Percentiles rank a stretch among this genome's conserved stretches.
These are phyloP conservation scores for Scortum barcoo DNA, from an alignment of 2,113 vertebrate species.

Conservation along the genomic window DNA sequence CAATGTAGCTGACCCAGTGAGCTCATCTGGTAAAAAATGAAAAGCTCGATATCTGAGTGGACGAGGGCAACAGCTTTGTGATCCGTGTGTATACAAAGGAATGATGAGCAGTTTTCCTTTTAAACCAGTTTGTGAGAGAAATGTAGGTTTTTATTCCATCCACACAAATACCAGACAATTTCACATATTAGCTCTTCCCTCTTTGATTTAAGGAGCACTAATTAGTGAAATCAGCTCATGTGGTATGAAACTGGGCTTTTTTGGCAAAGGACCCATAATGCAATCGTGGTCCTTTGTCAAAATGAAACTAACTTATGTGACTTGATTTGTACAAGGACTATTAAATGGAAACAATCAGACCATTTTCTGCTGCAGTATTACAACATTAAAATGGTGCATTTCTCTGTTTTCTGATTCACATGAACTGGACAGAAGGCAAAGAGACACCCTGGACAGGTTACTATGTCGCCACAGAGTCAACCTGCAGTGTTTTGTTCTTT, in stretches of 20 bases:
- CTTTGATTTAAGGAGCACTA: constrained; percentile 30
- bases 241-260: constrained; percentile 1
- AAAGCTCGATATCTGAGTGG: constrained; percentile 31
- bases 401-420: background rate
- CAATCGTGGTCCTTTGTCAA: constrained; percentile 7
- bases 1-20: constrained; percentile 34
- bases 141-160: constrained; percentile 20
- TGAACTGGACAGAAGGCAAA: background rate
- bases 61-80: constrained; percentile 20
- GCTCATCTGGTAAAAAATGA: constrained; percentile 29
- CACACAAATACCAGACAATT: constrained; percentile 32
- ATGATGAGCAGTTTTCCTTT: constrained; percentile 22
- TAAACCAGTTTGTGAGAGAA: constrained; percentile 13
- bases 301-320: background rate
- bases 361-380: background rate
- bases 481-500: background rate
- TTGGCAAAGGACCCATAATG: constrained; percentile 9
- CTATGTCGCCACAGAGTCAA: background rate
- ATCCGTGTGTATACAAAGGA: constrained; percentile 26
- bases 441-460: background rate
- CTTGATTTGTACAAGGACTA: background rate
- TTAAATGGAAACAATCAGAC: background rate
- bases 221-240: constrained; percentile 49
- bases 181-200: constrained; percentile 19
- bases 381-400: background rate